Percentiles rank a stretch among this genome's conserved stretches.
Conservation (phyloP, 2,113 vertebrate species). For the Garra rufa region DNA sequence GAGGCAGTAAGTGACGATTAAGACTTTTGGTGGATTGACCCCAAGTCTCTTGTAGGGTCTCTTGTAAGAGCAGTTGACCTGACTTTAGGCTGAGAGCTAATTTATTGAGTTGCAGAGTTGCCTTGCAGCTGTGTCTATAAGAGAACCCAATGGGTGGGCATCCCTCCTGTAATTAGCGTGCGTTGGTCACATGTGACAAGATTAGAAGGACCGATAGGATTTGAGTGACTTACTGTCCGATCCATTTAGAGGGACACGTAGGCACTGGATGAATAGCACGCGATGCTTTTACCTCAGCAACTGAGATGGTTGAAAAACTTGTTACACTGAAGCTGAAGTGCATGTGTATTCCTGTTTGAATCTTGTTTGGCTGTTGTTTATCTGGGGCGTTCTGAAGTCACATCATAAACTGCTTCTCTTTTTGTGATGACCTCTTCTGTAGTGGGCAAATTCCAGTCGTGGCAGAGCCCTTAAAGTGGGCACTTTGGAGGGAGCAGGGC, state of each 20-base stretch:
- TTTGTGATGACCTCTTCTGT: neutral
- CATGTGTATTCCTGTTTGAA: too few relatives aligned
- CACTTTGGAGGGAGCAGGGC: too few relatives aligned
- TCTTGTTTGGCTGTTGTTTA: too few relatives aligned
- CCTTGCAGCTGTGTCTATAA: slow-evolving; percentile 43
- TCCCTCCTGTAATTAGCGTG: slow-evolving; percentile 49
- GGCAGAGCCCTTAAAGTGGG: too few relatives aligned
- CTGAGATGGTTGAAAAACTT: neutral
- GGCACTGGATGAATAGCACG: slow-evolving; percentile 43
- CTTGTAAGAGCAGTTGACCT: slow-evolving; percentile 5
- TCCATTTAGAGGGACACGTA: slow-evolving; percentile 52
- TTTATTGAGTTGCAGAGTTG: slow-evolving; percentile 44
- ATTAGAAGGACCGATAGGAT: slow-evolving; percentile 54
- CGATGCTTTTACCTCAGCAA: slow-evolving; percentile 14
- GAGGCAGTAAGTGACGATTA: neutral
- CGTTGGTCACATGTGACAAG: slow-evolving; percentile 60
- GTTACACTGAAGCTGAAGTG: neutral
- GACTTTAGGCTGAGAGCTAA: neutral
- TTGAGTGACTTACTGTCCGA: slow-evolving; percentile 57
- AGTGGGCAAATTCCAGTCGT: too few relatives aligned
- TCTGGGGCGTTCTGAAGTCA: too few relatives aligned
- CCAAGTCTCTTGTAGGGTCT: neutral
- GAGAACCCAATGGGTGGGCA: slow-evolving; percentile 33
- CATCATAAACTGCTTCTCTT: too few relatives aligned
- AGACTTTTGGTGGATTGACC: slow-evolving; percentile 29